Base-by-base conservation (phyloP, 2,888 invertebrate genomes). In the Heteromyza rotundicornis region DNA sequence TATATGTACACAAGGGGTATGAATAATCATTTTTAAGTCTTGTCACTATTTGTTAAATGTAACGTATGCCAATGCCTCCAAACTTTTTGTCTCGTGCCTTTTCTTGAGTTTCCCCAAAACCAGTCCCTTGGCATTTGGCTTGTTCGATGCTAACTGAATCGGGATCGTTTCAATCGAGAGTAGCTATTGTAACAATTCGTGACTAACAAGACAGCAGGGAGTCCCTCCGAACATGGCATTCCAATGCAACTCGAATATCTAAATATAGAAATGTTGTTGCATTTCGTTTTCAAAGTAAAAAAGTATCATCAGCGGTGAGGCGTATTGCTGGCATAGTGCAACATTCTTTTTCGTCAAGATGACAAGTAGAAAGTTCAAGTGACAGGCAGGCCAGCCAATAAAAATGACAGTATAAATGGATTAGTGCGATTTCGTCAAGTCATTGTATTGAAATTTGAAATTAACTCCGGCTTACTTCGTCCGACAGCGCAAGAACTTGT, bases 391-490 rank as follows among this genome's bases (percentile, higher is more conserved):
- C n/a, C n/a, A 53, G 53, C 76, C 71, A 76, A 76, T 74, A 76
- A 71, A 71, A 80, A 77, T 80, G 81, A 81, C 80, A 80, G 74
- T 70, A 70, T 72, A 75, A 75, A 79, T 76, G 75, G 77, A 80
- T 79, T 77, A 78, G 74, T 68, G 65, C 71, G 72, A 74, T 81
- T 82, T 80, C 78, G 80, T 76, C 81, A 80, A 82, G 81, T 82
- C 81, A 82, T 74, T 72, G 70, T 74, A 67, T 68, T 66, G 66
- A 69, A 70, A 73, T 73, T 69, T 49, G 49, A 49, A 59, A 44
- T 44, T 52, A 52, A 40, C 27, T 51, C 36, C 36, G 36, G 40
- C 20, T 40, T n/a, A 40, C 14, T 40, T n/a, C 14, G 3, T 10
- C 16, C 40, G 16, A n/a, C 40, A 17, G 3, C 47, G 7, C 61